Evolutionary conservation across 2,888 invertebrate species (phyloP).

Genomic region (Alviniconcha strummeri): DNA sequence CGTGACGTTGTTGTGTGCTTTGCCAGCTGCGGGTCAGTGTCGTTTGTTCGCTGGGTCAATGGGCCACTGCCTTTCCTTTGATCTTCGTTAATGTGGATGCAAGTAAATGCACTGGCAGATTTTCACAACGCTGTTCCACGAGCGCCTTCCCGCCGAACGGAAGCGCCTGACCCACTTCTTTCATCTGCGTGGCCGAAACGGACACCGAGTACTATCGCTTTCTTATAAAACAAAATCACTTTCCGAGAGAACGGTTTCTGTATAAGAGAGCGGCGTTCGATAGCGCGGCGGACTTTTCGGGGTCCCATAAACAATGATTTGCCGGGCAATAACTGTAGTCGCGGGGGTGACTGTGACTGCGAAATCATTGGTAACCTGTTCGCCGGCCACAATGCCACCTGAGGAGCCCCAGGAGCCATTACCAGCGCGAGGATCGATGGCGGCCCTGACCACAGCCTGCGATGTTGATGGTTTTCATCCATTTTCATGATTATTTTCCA

Average conservation of each 20-base stretch:
- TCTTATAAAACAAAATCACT: constrained; percentile 12
- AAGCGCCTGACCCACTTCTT: not conserved
- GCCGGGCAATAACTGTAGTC: constrained; percentile 4
- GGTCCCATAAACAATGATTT: constrained; percentile 11
- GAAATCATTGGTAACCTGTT: constrained; percentile 18
- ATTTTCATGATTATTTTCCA: constrained; percentile 34
- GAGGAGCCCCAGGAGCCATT: constrained; percentile 1
- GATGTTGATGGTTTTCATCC: constrained; percentile 28
- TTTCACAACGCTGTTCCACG: no score
- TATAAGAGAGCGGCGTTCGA: not conserved
- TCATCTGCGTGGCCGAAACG: not conserved
- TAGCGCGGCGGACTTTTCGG: not conserved
- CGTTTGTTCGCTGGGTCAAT: no score
- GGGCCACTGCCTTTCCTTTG: no score
- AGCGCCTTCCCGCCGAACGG: no score
- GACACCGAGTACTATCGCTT: not conserved
- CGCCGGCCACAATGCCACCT: constrained; percentile 15
- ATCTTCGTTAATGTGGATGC: no score
- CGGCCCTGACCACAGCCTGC: not conserved
- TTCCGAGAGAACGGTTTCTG: not conserved
- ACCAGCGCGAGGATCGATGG: not conserved
- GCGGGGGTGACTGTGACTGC: constrained; percentile 2
- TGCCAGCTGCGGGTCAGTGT: no score
- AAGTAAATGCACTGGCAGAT: no score
- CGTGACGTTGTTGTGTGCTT: no score